These are phyloP conservation scores for Euthynnus affinis DNA, from an alignment of 2,797 vertebrate species.

Conservation along the genomic window DNA sequence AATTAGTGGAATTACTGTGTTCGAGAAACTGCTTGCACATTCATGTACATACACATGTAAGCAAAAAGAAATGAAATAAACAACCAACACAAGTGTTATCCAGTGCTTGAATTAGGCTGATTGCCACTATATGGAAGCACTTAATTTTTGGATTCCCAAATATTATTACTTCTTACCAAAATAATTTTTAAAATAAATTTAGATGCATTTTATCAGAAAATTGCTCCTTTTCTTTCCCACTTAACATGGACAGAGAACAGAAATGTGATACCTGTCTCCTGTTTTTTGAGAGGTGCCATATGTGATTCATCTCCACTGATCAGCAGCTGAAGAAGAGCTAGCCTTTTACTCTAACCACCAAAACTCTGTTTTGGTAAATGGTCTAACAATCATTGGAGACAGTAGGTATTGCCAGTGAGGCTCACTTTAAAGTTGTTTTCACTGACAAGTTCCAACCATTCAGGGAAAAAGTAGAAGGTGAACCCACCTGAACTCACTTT, in stretches of 20 bases:
- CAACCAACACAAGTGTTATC: neutral
- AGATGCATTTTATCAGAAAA: slow-evolving; percentile 3
- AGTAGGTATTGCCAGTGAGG: neutral
- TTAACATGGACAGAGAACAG: neutral
- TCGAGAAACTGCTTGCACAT: slow-evolving; percentile 11
- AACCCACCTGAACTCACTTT: slow-evolving; percentile 4
- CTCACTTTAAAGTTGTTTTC: slow-evolving; percentile 28
- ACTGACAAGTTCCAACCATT: slow-evolving; percentile 11
- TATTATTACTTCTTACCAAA: slow-evolving; percentile 4
- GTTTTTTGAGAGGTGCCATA: neutral
- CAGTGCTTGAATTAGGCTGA: slow-evolving; percentile 13
- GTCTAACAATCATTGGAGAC: slow-evolving; percentile 9
- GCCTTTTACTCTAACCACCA: neutral
- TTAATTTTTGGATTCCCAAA: neutral
- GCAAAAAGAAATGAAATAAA: slow-evolving; percentile 1
- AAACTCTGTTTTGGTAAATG: slow-evolving; percentile 39
- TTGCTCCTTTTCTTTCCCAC: neutral
- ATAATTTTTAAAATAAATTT: slow-evolving; percentile 6
- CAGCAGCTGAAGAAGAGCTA: no score
- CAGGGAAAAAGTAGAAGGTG: slow-evolving; percentile 5
- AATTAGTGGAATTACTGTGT: slow-evolving; percentile 34
- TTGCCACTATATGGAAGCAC: neutral
- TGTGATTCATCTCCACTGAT: neutral
- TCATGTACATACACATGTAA: slow-evolving; percentile 3
- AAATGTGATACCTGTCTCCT: neutral